These are phyloP conservation scores for Dryas iulia DNA, from an alignment of 1,140 invertebrate genomes.

Conservation along the genomic window DNA sequence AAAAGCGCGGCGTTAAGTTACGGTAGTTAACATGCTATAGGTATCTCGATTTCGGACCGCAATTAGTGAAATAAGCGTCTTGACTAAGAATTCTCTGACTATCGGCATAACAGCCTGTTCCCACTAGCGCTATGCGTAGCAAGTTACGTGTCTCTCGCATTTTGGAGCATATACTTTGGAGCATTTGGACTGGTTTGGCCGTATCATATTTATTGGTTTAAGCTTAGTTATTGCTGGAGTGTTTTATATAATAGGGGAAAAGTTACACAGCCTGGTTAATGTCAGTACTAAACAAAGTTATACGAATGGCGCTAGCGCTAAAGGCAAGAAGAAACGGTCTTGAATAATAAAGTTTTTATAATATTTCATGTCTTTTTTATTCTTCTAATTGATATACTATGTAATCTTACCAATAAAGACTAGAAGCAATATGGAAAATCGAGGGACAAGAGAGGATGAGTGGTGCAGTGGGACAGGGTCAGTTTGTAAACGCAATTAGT, in stretches of 20 bases:
- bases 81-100: no score
- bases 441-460: no score
- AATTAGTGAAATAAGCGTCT: no score
- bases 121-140: conserved; percentile 88
- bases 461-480: no score
- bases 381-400: not conserved
- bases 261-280: conserved; percentile 76
- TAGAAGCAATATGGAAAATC: no score
- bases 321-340: conserved; percentile 3
- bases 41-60: no score
- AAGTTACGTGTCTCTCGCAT: conserved; percentile 91
- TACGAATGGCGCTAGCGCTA: not conserved
- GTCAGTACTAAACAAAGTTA: conserved; percentile 10
- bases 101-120: conserved; percentile 87
- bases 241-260: conserved; percentile 86
- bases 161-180: conserved; percentile 91
- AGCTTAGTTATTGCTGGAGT: conserved; percentile 75
- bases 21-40: no score
- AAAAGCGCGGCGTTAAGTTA: no score
- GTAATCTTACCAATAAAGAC: not conserved
- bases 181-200: conserved; percentile 84
- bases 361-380: not conserved
- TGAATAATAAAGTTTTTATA: not conserved
- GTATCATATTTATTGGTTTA: conserved; percentile 85
- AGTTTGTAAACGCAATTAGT: no score